Evolutionary conservation across 2,888 invertebrate genomes (phyloP).

Genomic region (Andrena fulva): DNA sequence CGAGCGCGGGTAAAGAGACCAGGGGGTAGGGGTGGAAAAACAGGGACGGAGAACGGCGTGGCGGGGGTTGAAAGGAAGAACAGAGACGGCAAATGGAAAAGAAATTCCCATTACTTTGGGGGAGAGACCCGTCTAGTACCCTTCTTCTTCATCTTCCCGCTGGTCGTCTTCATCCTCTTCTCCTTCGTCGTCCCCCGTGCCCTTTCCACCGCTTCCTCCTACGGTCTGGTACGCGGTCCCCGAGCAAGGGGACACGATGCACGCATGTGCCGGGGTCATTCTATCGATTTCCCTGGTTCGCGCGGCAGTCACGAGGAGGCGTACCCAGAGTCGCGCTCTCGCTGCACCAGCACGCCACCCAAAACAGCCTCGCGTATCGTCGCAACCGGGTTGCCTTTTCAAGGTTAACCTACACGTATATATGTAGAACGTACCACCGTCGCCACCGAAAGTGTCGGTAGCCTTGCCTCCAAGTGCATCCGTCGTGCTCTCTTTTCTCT

Average conservation of each 20-base stretch:
- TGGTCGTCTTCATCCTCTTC: constrained; percentile 47
- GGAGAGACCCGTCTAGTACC: constrained; percentile 75
- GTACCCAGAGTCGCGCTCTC: constrained; percentile 72
- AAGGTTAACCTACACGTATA: constrained; percentile 82
- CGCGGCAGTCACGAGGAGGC: constrained; percentile 77
- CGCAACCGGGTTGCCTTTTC: constrained; percentile 81
- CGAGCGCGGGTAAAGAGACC: constrained; percentile 46
- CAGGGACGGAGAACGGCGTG: constrained; percentile 18
- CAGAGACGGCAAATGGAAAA: constrained; percentile 76
- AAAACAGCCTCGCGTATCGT: constrained; percentile 83
- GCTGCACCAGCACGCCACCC: constrained; percentile 76
- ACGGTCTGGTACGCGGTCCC: constrained; percentile 40
- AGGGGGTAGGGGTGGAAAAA: constrained; percentile 26
- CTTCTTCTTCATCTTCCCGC: constrained; percentile 68
- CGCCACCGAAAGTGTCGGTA: constrained; percentile 66
- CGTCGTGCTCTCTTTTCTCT: not conserved
- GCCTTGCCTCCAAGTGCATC: constrained; percentile 50
- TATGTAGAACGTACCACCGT: constrained; percentile 38
- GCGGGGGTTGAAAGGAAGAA: constrained; percentile 57
- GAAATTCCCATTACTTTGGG: constrained; percentile 80
- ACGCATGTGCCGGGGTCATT: constrained; percentile 79
- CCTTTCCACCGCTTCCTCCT: constrained; percentile 44
- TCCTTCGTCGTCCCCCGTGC: constrained; percentile 46
- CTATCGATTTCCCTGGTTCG: constrained; percentile 83
- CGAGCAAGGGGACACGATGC: constrained; percentile 59